phyloP scores from a whole-genome alignment of 2,888 invertebrate species.

The Aethes cnicana region DNA sequence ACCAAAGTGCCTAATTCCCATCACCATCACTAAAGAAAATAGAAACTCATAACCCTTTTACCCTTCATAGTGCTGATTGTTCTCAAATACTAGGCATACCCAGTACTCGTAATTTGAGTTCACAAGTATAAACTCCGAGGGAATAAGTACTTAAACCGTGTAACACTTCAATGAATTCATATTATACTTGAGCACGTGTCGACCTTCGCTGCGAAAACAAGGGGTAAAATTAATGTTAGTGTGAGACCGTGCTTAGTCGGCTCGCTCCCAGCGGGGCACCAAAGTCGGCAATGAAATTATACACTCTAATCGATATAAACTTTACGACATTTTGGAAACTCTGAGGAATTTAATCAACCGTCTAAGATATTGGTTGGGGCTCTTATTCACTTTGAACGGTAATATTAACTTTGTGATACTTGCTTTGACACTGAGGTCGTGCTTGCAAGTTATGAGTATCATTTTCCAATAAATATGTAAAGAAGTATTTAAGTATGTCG shows the following conservation, averaged over 20 bases:
- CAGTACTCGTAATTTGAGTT: neutral
- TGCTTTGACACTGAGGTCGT: slow-evolving; percentile 15
- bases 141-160: neutral
- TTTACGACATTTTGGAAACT: slow-evolving; percentile 61
- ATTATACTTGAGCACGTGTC: slow-evolving; percentile 7
- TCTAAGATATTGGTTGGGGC: slow-evolving; percentile 65
- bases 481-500: too few relatives aligned
- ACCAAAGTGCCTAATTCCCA: too few relatives aligned
- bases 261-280: slow-evolving; percentile 2
- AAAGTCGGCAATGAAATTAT: slow-evolving; percentile 59
- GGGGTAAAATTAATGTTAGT: slow-evolving; percentile 30
- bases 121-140: neutral
- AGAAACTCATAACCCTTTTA: too few relatives aligned
- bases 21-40: too few relatives aligned
- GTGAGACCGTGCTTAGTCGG: slow-evolving; percentile 1
- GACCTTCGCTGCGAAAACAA: slow-evolving; percentile 12
- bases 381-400: slow-evolving; percentile 49
- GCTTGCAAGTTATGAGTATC: too few relatives aligned
- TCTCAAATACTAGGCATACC: too few relatives aligned
- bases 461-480: too few relatives aligned
- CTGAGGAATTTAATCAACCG: slow-evolving; percentile 72
- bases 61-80: too few relatives aligned
- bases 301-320: slow-evolving; percentile 65
- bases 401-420: slow-evolving; percentile 30
- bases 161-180: slow-evolving; percentile 5